These are phyloP conservation scores for rat (Rattus norvegicus) DNA, from an alignment of 2,113 vertebrate genomes.

Conservation along the genomic window GRCr8 NC_086032.1:26830001-26830500, in stretches of 20 bases:
- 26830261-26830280: background rate
- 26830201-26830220: background rate
- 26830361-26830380: slow-evolving; percentile 48
- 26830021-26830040: background rate
- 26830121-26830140: background rate
- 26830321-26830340: background rate
- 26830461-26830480: slow-evolving; percentile 47
- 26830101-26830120: background rate
- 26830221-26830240: background rate
- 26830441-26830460: slow-evolving; percentile 44
- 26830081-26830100: background rate
- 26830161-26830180: slow-evolving; percentile 20
- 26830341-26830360: slow-evolving; percentile 51
- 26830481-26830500: slow-evolving; percentile 23
- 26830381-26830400: slow-evolving; percentile 18
- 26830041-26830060: background rate
- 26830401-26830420: slow-evolving; percentile 49
- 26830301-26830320: slow-evolving; percentile 1
- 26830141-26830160: background rate
- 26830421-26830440: slow-evolving; percentile 42
- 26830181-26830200: background rate
- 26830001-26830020: background rate
- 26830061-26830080: background rate
- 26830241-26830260: background rate
- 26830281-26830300: background rate